Evolutionary conservation across 2,888 invertebrate species (phyloP), one percentile per base, ranked within the genome.

Genomic region (Amphipoea lucens): DNA sequence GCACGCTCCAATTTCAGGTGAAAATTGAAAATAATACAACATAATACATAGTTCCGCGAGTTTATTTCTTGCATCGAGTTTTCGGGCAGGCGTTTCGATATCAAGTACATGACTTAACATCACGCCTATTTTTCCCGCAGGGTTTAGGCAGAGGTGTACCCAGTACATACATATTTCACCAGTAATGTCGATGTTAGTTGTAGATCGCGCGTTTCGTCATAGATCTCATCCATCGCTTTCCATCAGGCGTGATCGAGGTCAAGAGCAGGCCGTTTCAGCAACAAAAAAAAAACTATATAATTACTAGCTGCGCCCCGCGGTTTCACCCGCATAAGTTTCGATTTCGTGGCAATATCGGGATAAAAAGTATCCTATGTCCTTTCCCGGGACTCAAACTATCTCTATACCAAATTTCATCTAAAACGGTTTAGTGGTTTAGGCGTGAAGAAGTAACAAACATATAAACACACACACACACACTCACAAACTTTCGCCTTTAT

Each of bases 21-120:
- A 54, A 62, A 60, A 83, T 60, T 77, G 57, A 69, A 77, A 70
- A 71, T 70, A 83, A 60, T 40, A 62, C 14, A 65, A 17, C n/a
- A 45, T 12, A n/a, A n/a, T 3, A 69, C 36, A 36, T 36, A 36
- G 3, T 83, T 66, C 0, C 12, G 57, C 4, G 42, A 54, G 54
- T 67, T 54, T 17, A 29, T 62, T 54, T 54, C 7, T 62, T 83
- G 78, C 83, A 23, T 23, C 17, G 23, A 3, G 5, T 20, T 66
- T 62, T 62, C 12, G 17, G 3, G 11, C 14, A 83, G 77, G 77
- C 83, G 70, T 76, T 36, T 57, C 20, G 5, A 42, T 23, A 42
- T 42, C 20, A 7, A 42, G 23, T 11, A 23, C 12, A 4, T 14
- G 7, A 70, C 14, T 12, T 3, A 48, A 6, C 20, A 48, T 6